A percentile compares a stretch with the other conserved stretches of the same genome.
Evolutionary conservation across 2,113 vertebrate genomes (phyloP).

Genomic region (Isichthys henryi): DNA sequence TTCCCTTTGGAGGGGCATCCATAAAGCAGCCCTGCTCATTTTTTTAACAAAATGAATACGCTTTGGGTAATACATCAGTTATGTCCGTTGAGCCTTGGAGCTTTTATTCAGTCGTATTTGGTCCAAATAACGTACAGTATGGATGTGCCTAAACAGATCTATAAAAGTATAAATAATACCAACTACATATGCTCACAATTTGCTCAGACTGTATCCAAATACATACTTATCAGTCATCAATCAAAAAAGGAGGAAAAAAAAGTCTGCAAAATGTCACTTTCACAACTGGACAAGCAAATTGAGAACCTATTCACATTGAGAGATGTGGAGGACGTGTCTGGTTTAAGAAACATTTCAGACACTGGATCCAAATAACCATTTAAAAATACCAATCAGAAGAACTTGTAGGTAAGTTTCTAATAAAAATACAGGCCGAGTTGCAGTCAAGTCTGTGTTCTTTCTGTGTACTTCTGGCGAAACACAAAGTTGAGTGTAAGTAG

Average conservation of each 20-base stretch:
- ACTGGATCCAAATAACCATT: neutral
- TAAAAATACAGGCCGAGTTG: neutral
- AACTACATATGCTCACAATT: slow-evolving; percentile 23
- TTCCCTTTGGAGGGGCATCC: neutral
- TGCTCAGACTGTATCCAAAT: neutral
- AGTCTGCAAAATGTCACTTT: neutral
- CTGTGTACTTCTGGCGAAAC: neutral
- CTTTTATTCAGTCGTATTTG: slow-evolving; percentile 68
- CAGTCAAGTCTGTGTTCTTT: neutral
- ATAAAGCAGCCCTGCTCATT: neutral
- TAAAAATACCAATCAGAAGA: neutral
- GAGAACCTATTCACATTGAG: neutral
- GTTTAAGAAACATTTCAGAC: neutral
- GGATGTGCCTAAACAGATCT: slow-evolving; percentile 12
- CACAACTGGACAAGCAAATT: neutral
- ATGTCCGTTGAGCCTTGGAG: slow-evolving; percentile 23
- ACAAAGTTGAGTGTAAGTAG: neutral
- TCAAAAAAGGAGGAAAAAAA: neutral
- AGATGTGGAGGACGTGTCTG: neutral
- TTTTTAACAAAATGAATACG: neutral
- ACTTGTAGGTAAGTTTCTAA: neutral
- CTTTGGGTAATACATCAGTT: neutral
- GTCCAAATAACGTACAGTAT: slow-evolving; percentile 68
- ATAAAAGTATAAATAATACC: slow-evolving; percentile 27
- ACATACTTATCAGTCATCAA: slow-evolving; percentile 1